Percentiles rank a stretch among this genome's conserved stretches.
phyloP scores from a whole-genome alignment of 2,888 invertebrate species.

The Drosophila mettleri region DNA sequence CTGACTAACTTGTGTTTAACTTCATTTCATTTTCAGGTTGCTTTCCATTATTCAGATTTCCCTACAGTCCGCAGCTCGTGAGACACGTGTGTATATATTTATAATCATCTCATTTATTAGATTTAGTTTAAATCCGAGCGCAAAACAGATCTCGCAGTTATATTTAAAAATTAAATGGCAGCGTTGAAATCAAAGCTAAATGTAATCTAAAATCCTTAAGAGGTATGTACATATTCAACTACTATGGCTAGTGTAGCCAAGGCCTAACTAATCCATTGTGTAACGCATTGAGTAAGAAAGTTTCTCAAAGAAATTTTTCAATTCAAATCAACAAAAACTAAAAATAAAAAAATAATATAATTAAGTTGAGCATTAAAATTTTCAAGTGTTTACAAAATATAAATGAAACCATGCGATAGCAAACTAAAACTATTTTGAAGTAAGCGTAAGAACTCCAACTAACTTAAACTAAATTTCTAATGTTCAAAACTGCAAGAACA shows the following conservation, averaged over 20 bases:
- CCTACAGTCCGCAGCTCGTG: constrained; percentile 15
- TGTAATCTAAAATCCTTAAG: constrained; percentile 35
- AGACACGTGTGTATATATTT: constrained; percentile 56
- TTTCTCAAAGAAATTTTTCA: constrained; percentile 59
- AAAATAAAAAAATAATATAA: neutral
- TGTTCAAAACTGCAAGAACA: constrained; percentile 39
- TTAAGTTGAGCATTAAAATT: constrained; percentile 21
- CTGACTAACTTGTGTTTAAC: neutral
- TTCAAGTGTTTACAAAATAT: constrained; percentile 41
- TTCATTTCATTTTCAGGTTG: neutral
- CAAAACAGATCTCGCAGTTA: constrained; percentile 71
- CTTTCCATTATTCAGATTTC: no score
- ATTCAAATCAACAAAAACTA: constrained; percentile 11
- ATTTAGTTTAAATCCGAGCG: constrained; percentile 50
- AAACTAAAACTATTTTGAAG: constrained; percentile 49
- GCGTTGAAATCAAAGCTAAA: constrained; percentile 39
- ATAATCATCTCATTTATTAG: constrained; percentile 5
- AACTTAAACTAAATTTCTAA: constrained; percentile 33
- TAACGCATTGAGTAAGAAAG: constrained; percentile 51
- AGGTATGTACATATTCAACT: constrained; percentile 55
- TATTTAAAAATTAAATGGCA: constrained; percentile 44
- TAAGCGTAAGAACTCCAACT: constrained; percentile 13
- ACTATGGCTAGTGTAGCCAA: constrained; percentile 45
- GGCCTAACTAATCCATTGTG: constrained; percentile 25
- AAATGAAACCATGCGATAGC: constrained; percentile 53